Evolutionary conservation across 2,888 invertebrate species (phyloP), one percentile per base, ranked within the genome.

Genomic region (Oeneis ivallda): DNA sequence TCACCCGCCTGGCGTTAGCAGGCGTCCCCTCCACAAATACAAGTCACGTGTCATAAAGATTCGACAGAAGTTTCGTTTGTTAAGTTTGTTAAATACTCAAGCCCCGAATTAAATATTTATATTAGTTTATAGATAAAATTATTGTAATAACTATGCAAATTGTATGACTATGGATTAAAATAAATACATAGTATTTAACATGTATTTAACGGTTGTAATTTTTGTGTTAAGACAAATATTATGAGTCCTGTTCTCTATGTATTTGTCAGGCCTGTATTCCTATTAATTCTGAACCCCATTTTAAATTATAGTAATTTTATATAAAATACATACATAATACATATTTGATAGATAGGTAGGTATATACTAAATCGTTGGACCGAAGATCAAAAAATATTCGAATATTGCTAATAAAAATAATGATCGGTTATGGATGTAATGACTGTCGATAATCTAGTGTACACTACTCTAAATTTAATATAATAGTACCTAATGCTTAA

Each of bases 321-420:
- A 26, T 26, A 26, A 26, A 26, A 26, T 26, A 26, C 26, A 26
- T 26, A 26, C n/a, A n/a, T n/a, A n/a, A n/a, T n/a, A n/a, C n/a
- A n/a, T n/a, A n/a, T n/a, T n/a, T n/a, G n/a, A n/a, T 34, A 34
- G 4, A 5, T 34, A 34, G 32, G 32, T 34, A 34, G 6, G 41
- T 34, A 13, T 49, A 49, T n/a, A 26, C 2, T n/a, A 32, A 32
- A n/a, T 32, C 10, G 8, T 9, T 50, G 45, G 39, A 52, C 4
- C 19, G 43, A 41, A 57, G 0, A 37, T 37, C 7, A 37, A 52
- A 64, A 70, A 72, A 70, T 56, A 68, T 62, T 54, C n/a, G 49
- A 68, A 68, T 49, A 65, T 53, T 57, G 68, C 68, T 66, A 68
- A 68, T 66, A 50, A 68, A 68, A 68, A 62, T 67, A 64, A 71